Percentiles rank a stretch among this genome's conserved stretches.
Conservation (phyloP, 2,888 invertebrate species). For the Apoda limacodes region DNA sequence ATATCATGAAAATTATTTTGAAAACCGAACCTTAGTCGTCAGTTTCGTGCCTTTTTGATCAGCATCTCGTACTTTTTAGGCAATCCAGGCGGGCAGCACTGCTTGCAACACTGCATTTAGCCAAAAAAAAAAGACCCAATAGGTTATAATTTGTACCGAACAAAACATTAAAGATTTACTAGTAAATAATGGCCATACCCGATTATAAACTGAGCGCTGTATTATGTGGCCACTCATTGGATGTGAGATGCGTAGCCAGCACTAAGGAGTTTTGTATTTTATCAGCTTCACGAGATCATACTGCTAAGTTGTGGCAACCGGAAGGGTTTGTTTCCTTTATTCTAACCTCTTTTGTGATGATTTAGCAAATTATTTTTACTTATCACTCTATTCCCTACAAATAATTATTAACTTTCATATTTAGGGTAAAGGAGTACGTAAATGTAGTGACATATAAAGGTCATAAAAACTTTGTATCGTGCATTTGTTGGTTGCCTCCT, state of each 20-base stretch:
- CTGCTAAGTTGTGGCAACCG: constrained; percentile 87
- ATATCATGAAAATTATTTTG: too few species aligned
- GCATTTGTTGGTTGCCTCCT: constrained; percentile 82
- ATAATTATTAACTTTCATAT: constrained; percentile 17
- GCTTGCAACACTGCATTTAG: too few species aligned
- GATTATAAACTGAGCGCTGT: constrained; percentile 84
- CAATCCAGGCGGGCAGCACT: too few species aligned
- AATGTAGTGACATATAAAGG: constrained; percentile 79
- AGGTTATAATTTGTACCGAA: too few species aligned
- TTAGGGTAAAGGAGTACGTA: constrained; percentile 70
- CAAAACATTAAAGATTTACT: too few species aligned
- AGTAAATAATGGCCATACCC: constrained; percentile 50
- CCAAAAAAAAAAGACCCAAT: too few species aligned
- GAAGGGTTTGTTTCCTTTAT: constrained; percentile 70
- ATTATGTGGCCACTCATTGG: constrained; percentile 83
- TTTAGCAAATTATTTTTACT: background rate
- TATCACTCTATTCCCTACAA: background rate
- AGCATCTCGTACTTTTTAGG: too few species aligned
- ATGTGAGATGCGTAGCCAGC: constrained; percentile 82
- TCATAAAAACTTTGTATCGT: constrained; percentile 88
- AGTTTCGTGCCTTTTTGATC: too few species aligned
- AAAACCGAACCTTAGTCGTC: too few species aligned
- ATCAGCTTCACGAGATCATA: constrained; percentile 90
- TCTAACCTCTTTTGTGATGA: too few species aligned
- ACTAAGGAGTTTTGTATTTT: constrained; percentile 78